phyloP scores from a whole-genome alignment of 2,113 vertebrate species.

The Crotophaga sulcirostris region DNA sequence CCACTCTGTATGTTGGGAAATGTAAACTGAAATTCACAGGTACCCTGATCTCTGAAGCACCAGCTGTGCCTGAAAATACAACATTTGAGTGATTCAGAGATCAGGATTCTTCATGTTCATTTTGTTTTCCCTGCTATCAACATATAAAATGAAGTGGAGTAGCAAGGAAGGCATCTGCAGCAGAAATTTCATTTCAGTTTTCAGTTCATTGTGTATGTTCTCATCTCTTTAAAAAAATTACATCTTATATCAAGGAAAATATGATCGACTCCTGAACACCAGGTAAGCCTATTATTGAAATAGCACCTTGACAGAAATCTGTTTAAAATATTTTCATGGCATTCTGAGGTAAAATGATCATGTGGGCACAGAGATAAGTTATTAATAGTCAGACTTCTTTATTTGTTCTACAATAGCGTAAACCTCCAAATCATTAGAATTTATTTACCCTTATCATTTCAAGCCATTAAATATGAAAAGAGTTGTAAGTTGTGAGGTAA shows the following conservation, averaged over 20 bases:
- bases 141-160: background rate
- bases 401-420: slow-evolving; percentile 3
- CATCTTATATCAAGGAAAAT: background rate
- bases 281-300: slow-evolving; percentile 23
- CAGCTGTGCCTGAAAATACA: background rate
- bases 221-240: background rate
- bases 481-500: slow-evolving; percentile 3
- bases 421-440: background rate
- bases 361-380: background rate
- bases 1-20: background rate
- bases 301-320: slow-evolving; percentile 18
- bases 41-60: background rate
- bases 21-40: slow-evolving; percentile 43
- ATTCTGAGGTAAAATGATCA: slow-evolving; percentile 28
- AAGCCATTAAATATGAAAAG: slow-evolving; percentile 5
- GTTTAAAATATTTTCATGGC: slow-evolving; percentile 38
- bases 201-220: background rate
- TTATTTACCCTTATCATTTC: slow-evolving; percentile 26
- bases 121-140: background rate
- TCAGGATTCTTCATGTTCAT: background rate
- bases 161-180: background rate
- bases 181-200: slow-evolving; percentile 11
- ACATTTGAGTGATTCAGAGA: background rate
- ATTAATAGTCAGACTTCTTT: slow-evolving; percentile 13
- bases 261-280: background rate